Conservation (phyloP, 2,888 invertebrate genomes). For the Dexiosoma caninum region DNA sequence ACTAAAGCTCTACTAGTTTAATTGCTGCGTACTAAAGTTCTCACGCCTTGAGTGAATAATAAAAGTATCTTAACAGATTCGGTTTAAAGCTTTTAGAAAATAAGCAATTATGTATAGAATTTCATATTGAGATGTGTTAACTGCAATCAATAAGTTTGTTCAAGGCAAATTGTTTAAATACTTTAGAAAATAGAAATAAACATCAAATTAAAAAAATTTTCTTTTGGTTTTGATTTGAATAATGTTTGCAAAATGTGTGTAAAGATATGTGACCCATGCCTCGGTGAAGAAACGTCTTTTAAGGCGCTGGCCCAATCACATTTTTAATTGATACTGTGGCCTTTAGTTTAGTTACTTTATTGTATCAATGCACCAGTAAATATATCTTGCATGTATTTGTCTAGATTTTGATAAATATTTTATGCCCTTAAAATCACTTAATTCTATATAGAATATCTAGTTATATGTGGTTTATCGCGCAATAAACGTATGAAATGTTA, state of each 20-base stretch:
- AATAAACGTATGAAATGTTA: background rate
- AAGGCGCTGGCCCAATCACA: no score
- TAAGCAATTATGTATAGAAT: background rate
- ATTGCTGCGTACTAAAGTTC: constrained; percentile 29
- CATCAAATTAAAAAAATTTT: no score
- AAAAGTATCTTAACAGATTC: background rate
- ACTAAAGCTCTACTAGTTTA: constrained; percentile 38
- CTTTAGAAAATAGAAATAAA: background rate
- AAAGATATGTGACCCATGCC: no score
- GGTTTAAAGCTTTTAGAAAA: background rate
- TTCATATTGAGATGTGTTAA: constrained; percentile 9
- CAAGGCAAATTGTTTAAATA: constrained; percentile 15
- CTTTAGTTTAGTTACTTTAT: no score
- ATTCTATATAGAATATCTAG: background rate
- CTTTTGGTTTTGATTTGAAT: no score
- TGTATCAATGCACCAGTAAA: no score
- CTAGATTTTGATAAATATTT: background rate
- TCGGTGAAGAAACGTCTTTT: no score
- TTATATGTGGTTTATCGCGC: background rate
- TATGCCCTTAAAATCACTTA: constrained; percentile 1
- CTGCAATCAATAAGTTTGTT: constrained; percentile 3
- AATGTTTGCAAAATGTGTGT: no score
- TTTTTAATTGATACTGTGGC: no score
- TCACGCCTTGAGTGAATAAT: constrained; percentile 44
- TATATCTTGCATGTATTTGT: no score